Percentiles rank a stretch among this genome's conserved stretches.
Evolutionary conservation across 2,113 vertebrate genomes (phyloP).

Genomic region (Eidolon helvum): DNA sequence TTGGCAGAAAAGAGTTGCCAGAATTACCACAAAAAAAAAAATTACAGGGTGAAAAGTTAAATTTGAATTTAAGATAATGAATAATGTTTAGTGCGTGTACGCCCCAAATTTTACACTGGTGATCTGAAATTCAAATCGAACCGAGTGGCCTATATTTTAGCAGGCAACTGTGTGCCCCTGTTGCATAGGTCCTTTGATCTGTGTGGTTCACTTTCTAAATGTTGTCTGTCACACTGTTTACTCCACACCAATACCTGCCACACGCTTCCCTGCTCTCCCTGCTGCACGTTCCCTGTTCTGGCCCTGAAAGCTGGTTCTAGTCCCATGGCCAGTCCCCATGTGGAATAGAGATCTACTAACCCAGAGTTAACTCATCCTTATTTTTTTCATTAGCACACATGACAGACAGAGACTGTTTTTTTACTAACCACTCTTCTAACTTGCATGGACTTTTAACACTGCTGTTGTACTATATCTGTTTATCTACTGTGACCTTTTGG

Average conservation of each 20-base stretch:
- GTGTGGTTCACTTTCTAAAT: neutral
- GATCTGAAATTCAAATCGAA: slow-evolving; percentile 4
- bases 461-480: neutral
- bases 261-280: neutral
- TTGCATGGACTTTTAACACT: neutral
- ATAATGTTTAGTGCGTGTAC: neutral
- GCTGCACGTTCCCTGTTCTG: accelerated
- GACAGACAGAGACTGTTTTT: neutral
- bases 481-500: neutral
- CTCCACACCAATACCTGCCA: neutral
- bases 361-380: neutral
- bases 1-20: neutral
- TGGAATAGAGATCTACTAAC: neutral
- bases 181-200: neutral
- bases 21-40: slow-evolving; percentile 34
- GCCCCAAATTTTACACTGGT: neutral
- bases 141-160: neutral
- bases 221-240: neutral
- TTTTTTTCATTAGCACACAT: neutral
- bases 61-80: neutral
- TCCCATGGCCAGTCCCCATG: accelerated
- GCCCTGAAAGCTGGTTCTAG: neutral
- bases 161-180: neutral
- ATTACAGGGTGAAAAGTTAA: neutral
- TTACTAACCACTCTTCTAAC: neutral